A percentile compares a stretch with the other conserved stretches of the same genome.
These are phyloP conservation scores for Etia nguti DNA, from an alignment of 2,113 vertebrate genomes.

Conservation along the genomic window DNA sequence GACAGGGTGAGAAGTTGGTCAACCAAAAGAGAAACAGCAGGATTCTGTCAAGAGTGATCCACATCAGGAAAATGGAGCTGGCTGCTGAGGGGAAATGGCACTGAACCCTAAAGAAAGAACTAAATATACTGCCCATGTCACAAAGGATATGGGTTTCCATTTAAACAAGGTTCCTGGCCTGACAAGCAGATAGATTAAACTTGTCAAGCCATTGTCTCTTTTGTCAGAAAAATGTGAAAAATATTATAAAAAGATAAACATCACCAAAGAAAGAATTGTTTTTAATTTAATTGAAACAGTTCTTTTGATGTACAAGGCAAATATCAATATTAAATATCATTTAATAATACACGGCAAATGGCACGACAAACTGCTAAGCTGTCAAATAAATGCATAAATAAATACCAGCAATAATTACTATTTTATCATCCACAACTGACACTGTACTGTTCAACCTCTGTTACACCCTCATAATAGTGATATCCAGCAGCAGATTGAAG, in stretches of 20 bases:
- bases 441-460: neutral
- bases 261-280: neutral
- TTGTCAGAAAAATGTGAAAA: neutral
- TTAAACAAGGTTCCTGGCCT: neutral
- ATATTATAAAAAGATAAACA: neutral
- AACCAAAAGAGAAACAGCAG: constrained; percentile 62
- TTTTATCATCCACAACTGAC: neutral
- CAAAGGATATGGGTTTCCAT: constrained; percentile 10
- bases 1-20: constrained; percentile 44
- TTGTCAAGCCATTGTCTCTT: neutral
- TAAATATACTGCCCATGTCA: constrained; percentile 41
- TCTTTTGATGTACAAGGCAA: neutral
- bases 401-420: neutral
- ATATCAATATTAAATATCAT: neutral
- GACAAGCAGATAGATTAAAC: neutral
- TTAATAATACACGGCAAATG: neutral
- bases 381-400: neutral
- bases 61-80: constrained; percentile 56
- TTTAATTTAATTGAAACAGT: neutral
- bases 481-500: neutral
- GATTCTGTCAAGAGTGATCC: constrained; percentile 65
- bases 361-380: neutral
- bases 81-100: constrained; percentile 17
- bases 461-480: neutral
- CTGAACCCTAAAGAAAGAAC: constrained; percentile 47